Evolutionary conservation across 1,140 invertebrate species (phyloP).

Genomic region (Magallana ariakensis): DNA sequence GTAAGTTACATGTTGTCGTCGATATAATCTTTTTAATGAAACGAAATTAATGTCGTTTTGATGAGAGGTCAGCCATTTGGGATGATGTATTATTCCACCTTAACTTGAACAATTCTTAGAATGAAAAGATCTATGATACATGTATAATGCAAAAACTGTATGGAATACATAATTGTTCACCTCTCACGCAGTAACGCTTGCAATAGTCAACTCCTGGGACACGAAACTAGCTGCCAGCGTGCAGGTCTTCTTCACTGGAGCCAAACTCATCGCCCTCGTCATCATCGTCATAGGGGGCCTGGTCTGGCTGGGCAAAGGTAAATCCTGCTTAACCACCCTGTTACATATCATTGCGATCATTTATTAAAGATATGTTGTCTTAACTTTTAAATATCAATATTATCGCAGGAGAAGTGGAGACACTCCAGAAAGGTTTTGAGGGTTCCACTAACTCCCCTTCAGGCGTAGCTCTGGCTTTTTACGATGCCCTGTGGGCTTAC

Average conservation of each 20-base stretch:
- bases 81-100: too few relatives aligned
- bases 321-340: neutral
- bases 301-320: conserved; percentile 86
- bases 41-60: too few relatives aligned
- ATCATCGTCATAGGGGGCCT: conserved; percentile 91
- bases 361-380: neutral
- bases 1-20: too few relatives aligned
- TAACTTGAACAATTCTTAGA: too few relatives aligned
- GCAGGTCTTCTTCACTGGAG: conserved; percentile 94
- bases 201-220: conserved; percentile 90
- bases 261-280: conserved; percentile 90
- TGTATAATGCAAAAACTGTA: too few relatives aligned
- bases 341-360: too few relatives aligned
- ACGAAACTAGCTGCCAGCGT: conserved; percentile 86
- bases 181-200: conserved; percentile 81
- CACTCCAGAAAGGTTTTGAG: conserved; percentile 69
- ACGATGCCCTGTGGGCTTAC: conserved; percentile 81
- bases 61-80: too few relatives aligned
- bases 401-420: conserved; percentile 29
- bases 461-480: conserved; percentile 81
- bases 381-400: neutral
- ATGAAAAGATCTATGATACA: too few relatives aligned
- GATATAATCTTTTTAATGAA: too few relatives aligned
- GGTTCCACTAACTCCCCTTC: conserved; percentile 74
- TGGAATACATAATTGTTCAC: neutral